Conservation (phyloP, 2,797 vertebrate genomes). For the Taenioides sp. region DNA sequence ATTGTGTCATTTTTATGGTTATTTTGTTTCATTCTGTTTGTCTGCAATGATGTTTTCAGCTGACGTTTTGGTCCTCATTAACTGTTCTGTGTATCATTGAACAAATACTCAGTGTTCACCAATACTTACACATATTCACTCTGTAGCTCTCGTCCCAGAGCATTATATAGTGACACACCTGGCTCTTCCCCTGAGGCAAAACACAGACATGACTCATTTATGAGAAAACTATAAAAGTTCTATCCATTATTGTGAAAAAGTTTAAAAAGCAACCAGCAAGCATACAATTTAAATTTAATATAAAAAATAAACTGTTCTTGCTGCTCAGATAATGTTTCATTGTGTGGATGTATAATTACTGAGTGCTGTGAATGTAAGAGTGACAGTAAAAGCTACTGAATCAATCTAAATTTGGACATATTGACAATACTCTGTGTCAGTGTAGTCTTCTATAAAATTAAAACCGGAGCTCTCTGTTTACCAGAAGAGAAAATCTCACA, state of each 20-base stretch:
- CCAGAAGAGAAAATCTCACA: background rate
- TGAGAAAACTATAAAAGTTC: background rate
- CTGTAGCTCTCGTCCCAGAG: no score
- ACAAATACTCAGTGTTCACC: background rate
- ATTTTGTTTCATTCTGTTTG: background rate
- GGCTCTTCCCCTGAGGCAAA: no score
- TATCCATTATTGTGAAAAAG: background rate
- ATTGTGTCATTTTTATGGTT: background rate
- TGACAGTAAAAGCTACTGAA: background rate
- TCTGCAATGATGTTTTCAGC: background rate
- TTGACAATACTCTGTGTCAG: background rate
- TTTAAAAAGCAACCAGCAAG: background rate
- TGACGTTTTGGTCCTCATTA: background rate
- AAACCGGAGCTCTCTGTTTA: background rate
- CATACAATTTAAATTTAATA: background rate
- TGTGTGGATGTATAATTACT: background rate
- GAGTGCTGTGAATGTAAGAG: background rate
- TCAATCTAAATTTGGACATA: background rate
- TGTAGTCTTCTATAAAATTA: background rate
- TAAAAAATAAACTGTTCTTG: background rate
- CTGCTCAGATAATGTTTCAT: background rate
- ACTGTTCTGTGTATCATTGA: background rate
- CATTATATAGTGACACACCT: no score
- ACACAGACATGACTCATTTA: no score
- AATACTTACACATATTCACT: background rate